phyloP scores from a whole-genome alignment of 92 coral and sea anemone genomes.

The Zoanthus sociatus region DNA sequence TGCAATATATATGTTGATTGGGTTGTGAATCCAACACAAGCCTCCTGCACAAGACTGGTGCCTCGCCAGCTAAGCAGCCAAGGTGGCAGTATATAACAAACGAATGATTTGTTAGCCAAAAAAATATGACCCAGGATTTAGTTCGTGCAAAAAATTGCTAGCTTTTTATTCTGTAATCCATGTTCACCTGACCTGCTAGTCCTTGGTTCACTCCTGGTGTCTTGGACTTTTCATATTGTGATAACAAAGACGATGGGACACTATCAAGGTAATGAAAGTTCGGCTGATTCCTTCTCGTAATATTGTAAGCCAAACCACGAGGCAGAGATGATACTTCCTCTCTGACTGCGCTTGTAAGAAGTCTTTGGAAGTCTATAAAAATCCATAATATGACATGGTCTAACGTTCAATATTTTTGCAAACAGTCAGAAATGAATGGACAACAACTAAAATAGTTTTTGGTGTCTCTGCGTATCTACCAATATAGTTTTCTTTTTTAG shows the following conservation, averaged over 20 bases:
- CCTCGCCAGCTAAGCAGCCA: too few species aligned
- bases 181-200: constrained; percentile 76
- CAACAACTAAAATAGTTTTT: neutral
- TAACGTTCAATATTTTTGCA: neutral
- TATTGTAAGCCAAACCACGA: constrained; percentile 87
- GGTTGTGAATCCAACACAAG: too few species aligned
- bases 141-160: too few species aligned
- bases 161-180: too few species aligned
- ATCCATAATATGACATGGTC: neutral
- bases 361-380: constrained; percentile 72
- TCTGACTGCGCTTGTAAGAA: constrained; percentile 71
- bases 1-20: too few species aligned
- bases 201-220: constrained; percentile 88
- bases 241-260: constrained; percentile 76
- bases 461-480: neutral
- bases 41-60: too few species aligned
- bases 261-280: constrained; percentile 65
- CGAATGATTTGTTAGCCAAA: too few species aligned
- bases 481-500: too few species aligned
- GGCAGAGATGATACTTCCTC: constrained; percentile 80
- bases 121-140: too few species aligned
- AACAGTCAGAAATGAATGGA: neutral
- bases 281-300: constrained; percentile 64
- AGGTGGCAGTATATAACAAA: too few species aligned
- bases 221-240: constrained; percentile 92